Evolutionary conservation across 2,797 vertebrate species (phyloP), one percentile per base, ranked within the genome.

Genomic region (Aeoliscus strigatus): DNA sequence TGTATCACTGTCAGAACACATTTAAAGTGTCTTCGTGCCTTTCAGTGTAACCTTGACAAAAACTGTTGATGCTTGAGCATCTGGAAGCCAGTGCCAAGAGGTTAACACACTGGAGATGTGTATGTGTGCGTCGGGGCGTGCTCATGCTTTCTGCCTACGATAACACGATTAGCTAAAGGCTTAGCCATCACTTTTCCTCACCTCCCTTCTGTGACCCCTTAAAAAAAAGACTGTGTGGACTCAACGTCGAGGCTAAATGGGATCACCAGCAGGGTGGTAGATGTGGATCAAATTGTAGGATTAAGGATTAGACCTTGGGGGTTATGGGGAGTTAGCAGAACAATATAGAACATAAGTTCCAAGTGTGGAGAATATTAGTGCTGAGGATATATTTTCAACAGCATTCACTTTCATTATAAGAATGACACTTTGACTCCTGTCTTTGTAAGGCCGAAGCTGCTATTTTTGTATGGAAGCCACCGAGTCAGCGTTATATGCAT

Each of bases 111-210:
- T 14, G 45, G 8, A 32, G 35, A 41, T 46, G 27, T 3, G 50
- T 35, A 10, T 31, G 25, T 13, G 21, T 17, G 23, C 17, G 11
- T 26, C 6, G 2, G 31, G 43, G 66, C 8, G 6, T 10, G 21
- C 1, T 1, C 31, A 14, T 36, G 54, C 45, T 50, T 65, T 59
- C 62, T 54, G 55, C 68, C 55, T 44, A 51, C 45, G 7, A 48
- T 81, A 78, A 81, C 75, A 42, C 12, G 68, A 84, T 82, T 73
- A 82, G 63, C 60, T 25, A 7, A 53, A 62, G 56, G 67, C 82
- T 81, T 69, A 70, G 69, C 76, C 69, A 68, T 75, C 75, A 67
- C 57, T 73, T 77, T 67, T 43, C 10, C 33, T 54, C 43, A 5
- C 56, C 50, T 37, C 34, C 49, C 38, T 29, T 49, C 51, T 13